Conservation (phyloP, 1,140 invertebrate species). For the Caenorhabditis brenneri region DNA sequence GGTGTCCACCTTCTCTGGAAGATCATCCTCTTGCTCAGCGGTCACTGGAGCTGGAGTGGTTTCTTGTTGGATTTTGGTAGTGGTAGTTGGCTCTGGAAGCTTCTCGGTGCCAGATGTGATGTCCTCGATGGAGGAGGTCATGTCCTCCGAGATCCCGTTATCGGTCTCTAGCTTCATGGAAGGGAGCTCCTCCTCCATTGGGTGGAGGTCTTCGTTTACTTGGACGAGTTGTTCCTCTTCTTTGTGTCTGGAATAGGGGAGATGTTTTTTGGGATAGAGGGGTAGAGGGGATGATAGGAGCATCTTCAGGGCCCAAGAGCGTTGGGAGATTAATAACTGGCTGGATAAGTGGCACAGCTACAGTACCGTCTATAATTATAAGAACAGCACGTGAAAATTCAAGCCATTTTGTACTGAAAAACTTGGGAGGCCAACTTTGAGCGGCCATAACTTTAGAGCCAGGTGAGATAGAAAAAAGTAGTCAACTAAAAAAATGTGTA, state of each 20-base stretch:
- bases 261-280: too few relatives aligned
- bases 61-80: neutral
- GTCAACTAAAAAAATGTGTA: too few relatives aligned
- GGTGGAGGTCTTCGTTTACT: neutral
- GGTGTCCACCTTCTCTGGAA: conserved; percentile 25
- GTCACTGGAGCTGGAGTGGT: neutral
- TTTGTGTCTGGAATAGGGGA: neutral
- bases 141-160: neutral
- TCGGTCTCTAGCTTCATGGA: neutral
- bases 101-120: conserved; percentile 6
- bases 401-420: too few relatives aligned
- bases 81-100: neutral
- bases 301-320: too few relatives aligned
- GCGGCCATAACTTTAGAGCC: too few relatives aligned
- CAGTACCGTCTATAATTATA: too few relatives aligned
- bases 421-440: too few relatives aligned
- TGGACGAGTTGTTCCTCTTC: neutral
- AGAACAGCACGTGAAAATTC: too few relatives aligned
- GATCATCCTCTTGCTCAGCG: conserved; percentile 4
- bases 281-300: too few relatives aligned
- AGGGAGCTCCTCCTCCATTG: neutral
- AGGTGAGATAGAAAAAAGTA: too few relatives aligned
- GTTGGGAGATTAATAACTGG: too few relatives aligned
- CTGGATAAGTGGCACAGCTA: too few relatives aligned
- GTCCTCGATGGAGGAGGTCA: conserved; percentile 30